These are phyloP conservation scores for Liopterus haemorrhoidalis DNA, from an alignment of 2,888 invertebrate genomes.

Conservation along the genomic window DNA sequence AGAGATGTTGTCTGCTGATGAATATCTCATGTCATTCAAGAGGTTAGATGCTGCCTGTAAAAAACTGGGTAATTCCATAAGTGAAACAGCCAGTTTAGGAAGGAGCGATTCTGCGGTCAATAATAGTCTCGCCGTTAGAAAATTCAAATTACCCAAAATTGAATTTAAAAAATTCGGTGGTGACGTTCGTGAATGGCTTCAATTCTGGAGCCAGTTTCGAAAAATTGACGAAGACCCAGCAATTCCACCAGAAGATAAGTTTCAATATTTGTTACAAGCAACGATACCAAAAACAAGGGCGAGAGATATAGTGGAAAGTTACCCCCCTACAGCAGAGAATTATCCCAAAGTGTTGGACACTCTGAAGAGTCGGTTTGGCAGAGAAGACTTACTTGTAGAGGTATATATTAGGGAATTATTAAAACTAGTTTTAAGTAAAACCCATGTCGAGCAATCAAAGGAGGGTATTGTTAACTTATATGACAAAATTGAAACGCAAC, in stretches of 20 bases:
- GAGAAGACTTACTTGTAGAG: constrained; percentile 35
- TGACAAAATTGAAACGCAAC: constrained; percentile 35
- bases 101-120: too few species aligned
- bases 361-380: constrained; percentile 34
- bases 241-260: constrained; percentile 28
- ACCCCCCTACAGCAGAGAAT: constrained; percentile 26
- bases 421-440: constrained; percentile 33
- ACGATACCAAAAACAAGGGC: constrained; percentile 25
- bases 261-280: constrained; percentile 30
- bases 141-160: constrained; percentile 27
- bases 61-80: too few species aligned
- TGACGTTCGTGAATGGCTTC: constrained; percentile 30
- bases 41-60: too few species aligned
- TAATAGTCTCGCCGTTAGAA: too few species aligned
- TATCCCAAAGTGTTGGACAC: constrained; percentile 28
- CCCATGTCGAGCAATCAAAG: constrained; percentile 19
- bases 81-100: too few species aligned
- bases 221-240: constrained; percentile 29
- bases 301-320: constrained; percentile 29
- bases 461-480: constrained; percentile 27
- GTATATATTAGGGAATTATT: constrained; percentile 36
- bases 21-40: too few species aligned
- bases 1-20: too few species aligned
- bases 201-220: constrained; percentile 32
- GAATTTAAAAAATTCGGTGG: constrained; percentile 29